phyloP scores from a whole-genome alignment of 2,888 invertebrate species.

The Phaedon cochleariae region DNA sequence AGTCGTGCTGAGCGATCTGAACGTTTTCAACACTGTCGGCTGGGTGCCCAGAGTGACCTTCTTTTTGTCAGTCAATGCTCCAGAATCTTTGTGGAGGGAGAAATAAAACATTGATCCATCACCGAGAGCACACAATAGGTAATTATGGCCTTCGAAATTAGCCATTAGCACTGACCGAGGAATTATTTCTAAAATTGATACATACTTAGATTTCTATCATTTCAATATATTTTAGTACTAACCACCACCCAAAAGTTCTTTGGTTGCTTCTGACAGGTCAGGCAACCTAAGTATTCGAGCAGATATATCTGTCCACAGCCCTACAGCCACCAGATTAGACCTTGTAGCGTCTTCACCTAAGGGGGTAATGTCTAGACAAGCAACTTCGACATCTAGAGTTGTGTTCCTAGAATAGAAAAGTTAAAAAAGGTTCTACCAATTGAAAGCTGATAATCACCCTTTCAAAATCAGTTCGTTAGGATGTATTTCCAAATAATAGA shows the following conservation, averaged over 20 bases:
- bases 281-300: conserved; percentile 87
- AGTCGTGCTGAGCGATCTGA: conserved; percentile 88
- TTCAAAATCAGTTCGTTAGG: conserved; percentile 71
- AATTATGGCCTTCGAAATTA: conserved; percentile 90
- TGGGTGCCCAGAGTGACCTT: conserved; percentile 97
- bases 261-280: conserved; percentile 79
- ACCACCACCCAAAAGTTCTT: conserved; percentile 89
- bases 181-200: conserved; percentile 82
- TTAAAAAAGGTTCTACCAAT: not conserved
- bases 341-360: conserved; percentile 69
- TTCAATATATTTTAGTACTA: conserved; percentile 26
- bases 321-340: conserved; percentile 85
- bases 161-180: conserved; percentile 96
- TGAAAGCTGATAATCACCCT: conserved; percentile 58
- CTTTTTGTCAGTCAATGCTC: conserved; percentile 85
- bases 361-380: conserved; percentile 94
- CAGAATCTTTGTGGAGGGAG: conserved; percentile 78
- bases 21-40: conserved; percentile 91
- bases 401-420: conserved; percentile 65
- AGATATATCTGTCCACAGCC: conserved; percentile 97
- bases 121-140: conserved; percentile 91
- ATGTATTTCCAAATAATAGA: conserved; percentile 83
- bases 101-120: conserved; percentile 99
- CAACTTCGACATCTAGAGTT: conserved; percentile 91
- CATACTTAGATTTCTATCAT: not conserved